Evolutionary conservation across 1,140 invertebrate species (phyloP).

Genomic region (Antheraea pernyi): DNA sequence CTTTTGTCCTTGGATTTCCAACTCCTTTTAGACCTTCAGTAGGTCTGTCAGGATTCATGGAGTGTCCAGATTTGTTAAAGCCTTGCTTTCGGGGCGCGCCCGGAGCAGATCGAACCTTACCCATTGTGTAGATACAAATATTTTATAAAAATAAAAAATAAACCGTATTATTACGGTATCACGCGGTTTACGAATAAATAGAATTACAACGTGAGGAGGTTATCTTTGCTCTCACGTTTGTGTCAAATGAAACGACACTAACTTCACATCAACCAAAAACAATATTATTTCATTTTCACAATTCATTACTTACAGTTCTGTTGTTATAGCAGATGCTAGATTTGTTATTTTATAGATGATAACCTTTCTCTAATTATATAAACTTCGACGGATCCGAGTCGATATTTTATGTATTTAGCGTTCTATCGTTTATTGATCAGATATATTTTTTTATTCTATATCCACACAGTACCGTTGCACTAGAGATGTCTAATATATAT

Average conservation of each 20-base stretch:
- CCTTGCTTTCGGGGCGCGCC: constrained; percentile 88
- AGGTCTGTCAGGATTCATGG: constrained; percentile 92
- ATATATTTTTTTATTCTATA: too few relatives aligned
- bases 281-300: background rate
- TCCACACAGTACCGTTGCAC: too few relatives aligned
- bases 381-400: too few relatives aligned
- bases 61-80: constrained; percentile 89
- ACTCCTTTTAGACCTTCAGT: constrained; percentile 90
- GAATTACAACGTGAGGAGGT: constrained; percentile 4
- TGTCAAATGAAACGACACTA: constrained; percentile 14
- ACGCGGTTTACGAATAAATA: constrained; percentile 21
- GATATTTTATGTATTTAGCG: too few relatives aligned
- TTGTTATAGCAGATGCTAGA: too few relatives aligned
- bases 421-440: too few relatives aligned
- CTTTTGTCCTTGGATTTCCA: constrained; percentile 90
- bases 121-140: constrained; percentile 76
- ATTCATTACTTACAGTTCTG: constrained; percentile 10
- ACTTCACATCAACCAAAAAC: constrained; percentile 18
- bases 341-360: too few relatives aligned
- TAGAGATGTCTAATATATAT: too few relatives aligned
- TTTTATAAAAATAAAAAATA: background rate
- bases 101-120: constrained; percentile 84
- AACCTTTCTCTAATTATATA: too few relatives aligned
- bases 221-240: constrained; percentile 1
- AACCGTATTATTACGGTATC: constrained; percentile 9